phyloP scores from a whole-genome alignment of 2,888 invertebrate species.

The Diarsia mendica region DNA sequence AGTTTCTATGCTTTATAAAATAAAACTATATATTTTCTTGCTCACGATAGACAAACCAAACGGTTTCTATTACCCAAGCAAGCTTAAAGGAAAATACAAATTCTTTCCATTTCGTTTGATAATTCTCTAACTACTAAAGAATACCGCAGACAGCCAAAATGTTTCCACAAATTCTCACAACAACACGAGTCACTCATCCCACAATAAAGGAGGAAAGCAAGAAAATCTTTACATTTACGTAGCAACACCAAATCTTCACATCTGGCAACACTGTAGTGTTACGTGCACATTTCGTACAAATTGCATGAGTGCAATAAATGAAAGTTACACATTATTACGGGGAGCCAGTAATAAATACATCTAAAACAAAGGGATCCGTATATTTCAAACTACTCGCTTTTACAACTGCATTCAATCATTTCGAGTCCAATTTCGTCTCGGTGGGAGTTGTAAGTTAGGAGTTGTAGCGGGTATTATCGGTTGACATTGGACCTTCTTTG shows the following conservation, averaged over 20 bases:
- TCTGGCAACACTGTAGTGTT: constrained; percentile 43
- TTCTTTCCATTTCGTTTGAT: background rate
- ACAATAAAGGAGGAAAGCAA: constrained; percentile 20
- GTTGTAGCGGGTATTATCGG: constrained; percentile 60
- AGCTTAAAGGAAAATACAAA: background rate
- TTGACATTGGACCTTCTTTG: background rate
- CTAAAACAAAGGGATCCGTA: constrained; percentile 78
- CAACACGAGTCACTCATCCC: constrained; percentile 42
- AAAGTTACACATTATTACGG: constrained; percentile 70
- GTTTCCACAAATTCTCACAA: constrained; percentile 28
- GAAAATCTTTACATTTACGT: constrained; percentile 50
- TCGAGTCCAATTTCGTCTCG: constrained; percentile 85
- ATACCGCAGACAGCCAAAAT: constrained; percentile 9
- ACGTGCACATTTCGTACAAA: constrained; percentile 54
- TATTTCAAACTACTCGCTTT: constrained; percentile 84
- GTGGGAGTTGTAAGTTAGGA: constrained; percentile 64
- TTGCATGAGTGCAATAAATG: constrained; percentile 63
- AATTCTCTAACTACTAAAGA: background rate
- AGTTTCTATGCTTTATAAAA: too few relatives aligned
- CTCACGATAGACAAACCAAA: too few relatives aligned
- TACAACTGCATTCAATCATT: constrained; percentile 89
- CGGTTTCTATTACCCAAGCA: background rate
- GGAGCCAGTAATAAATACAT: constrained; percentile 72
- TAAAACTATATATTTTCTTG: too few relatives aligned
- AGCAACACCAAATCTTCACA: constrained; percentile 43